These are phyloP conservation scores for Epinotia bilunana DNA, from an alignment of 2,888 invertebrate species.

Conservation along the genomic window DNA sequence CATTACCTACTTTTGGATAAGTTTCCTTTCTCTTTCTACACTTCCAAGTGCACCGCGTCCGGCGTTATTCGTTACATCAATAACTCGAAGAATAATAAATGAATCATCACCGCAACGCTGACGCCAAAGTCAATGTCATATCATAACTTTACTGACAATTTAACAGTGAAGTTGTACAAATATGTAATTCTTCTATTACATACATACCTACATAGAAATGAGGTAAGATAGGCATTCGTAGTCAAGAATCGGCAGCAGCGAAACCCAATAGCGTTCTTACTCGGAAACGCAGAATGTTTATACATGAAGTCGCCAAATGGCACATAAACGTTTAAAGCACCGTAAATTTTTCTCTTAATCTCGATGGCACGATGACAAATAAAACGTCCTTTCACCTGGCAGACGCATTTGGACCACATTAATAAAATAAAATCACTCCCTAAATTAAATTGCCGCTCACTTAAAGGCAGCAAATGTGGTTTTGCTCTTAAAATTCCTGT, in stretches of 20 bases:
- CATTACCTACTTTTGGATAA: constrained; percentile 84
- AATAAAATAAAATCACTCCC: constrained; percentile 47
- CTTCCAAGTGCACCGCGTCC: constrained; percentile 69
- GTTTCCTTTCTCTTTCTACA: constrained; percentile 84
- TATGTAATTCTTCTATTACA: constrained; percentile 22
- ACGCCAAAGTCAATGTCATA: constrained; percentile 39
- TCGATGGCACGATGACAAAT: constrained; percentile 67
- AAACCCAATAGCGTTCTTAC: constrained; percentile 62
- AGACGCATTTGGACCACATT: constrained; percentile 54
- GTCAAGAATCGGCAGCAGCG: constrained; percentile 46
- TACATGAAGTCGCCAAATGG: constrained; percentile 72
- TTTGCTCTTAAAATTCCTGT: constrained; percentile 28
- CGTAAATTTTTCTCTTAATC: constrained; percentile 71
- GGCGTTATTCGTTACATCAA: constrained; percentile 71
- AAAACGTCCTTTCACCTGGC: constrained; percentile 74
- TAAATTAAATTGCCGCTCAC: constrained; percentile 28
- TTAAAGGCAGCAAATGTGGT: constrained; percentile 31
- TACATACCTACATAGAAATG: constrained; percentile 26
- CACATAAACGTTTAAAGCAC: constrained; percentile 73
- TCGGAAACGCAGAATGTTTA: constrained; percentile 62
- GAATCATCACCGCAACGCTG: constrained; percentile 49
- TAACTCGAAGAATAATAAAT: constrained; percentile 58
- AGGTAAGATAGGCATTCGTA: constrained; percentile 23
- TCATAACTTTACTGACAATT: constrained; percentile 20
- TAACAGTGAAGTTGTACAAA: background rate